Evolutionary conservation across 1,140 invertebrate species (phyloP), one percentile per base, ranked within the genome.

Genomic region (Zaprionus lachaisei): DNA sequence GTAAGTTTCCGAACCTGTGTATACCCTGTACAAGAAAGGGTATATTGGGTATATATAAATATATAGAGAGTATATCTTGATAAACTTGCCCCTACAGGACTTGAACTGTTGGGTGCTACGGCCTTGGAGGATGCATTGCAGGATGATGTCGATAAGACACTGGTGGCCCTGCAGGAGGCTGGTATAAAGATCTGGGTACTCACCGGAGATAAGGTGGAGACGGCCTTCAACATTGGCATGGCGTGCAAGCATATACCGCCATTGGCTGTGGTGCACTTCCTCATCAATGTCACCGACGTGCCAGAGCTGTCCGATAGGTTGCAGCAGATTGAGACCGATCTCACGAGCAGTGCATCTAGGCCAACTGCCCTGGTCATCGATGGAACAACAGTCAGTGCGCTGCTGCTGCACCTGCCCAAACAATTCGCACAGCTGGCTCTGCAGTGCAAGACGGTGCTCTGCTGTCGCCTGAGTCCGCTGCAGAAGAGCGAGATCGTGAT

Each of bases 121-220:
- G 97, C 95, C 0, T 95, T 98, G 1, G 97, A 98, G 90, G 97
- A 98, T 93, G 95, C 95, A 54, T 93, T 98, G 4, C 97, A 98
- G 83, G 96, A 97, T 38, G 95, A 95, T 11, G 97, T 98, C 1
- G 94, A 94, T 14, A 95, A 97, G 72, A 97, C 97, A 0, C 93
- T 98, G 17, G 94, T 95, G 17, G 93, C 95, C 9, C 92, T 98
- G 22, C 93, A 95, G 55, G 91, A 93, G 5, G 97, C 97, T 6
- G 97, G 96, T 5, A 95, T 96, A 49, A 95, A 94, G 91, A 95
- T 95, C 60, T 97, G 95, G 96, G 94, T 97, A n/a, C 93, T 97
- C 1, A 97, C 96, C 0, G 96, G 96, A 0, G 96, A 97, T 77
- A 97, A 97, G 93, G 94, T 96, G 37, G 96, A 97, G 93, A 97